Conservation (phyloP, 2,888 invertebrate species). For the Dysmachus trigonus region DNA sequence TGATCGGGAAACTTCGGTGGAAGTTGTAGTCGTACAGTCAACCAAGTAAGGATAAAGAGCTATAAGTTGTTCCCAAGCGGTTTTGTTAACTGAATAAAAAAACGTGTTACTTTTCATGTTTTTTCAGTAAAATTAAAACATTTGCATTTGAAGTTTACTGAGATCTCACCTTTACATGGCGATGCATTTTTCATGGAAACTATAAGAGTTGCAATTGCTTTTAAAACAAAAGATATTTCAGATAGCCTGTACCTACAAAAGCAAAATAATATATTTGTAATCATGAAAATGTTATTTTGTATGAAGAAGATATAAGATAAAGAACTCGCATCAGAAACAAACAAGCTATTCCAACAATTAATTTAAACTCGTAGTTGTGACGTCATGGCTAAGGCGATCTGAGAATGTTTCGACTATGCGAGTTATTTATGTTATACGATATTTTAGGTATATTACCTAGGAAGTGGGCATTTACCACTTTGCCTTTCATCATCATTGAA, state of each 20-base stretch:
- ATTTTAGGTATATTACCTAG: slow-evolving; percentile 68
- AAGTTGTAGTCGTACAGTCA: slow-evolving; percentile 83
- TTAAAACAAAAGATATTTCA: slow-evolving; percentile 94
- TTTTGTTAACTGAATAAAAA: slow-evolving; percentile 76
- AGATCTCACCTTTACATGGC: slow-evolving; percentile 76
- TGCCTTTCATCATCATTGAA: slow-evolving; percentile 86
- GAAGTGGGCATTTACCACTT: slow-evolving; percentile 85
- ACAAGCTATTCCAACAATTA: background rate
- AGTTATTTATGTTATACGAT: background rate
- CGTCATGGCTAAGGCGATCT: background rate
- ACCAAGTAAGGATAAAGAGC: slow-evolving; percentile 89
- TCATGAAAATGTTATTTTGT: background rate
- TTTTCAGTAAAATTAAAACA: background rate
- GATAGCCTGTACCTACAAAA: slow-evolving; percentile 83
- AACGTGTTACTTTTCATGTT: background rate
- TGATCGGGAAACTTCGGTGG: slow-evolving; percentile 81
- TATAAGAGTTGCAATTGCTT: slow-evolving; percentile 91
- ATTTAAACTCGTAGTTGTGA: too few species aligned
- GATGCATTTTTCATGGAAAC: slow-evolving; percentile 93
- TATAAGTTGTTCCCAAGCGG: slow-evolving; percentile 93
- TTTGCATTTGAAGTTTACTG: background rate
- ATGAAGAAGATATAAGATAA: background rate
- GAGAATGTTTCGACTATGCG: background rate
- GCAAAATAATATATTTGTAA: background rate
- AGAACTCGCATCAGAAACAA: background rate